Conservation (phyloP, 2,113 vertebrate genomes). For the Myotis lucifugus region DNA sequence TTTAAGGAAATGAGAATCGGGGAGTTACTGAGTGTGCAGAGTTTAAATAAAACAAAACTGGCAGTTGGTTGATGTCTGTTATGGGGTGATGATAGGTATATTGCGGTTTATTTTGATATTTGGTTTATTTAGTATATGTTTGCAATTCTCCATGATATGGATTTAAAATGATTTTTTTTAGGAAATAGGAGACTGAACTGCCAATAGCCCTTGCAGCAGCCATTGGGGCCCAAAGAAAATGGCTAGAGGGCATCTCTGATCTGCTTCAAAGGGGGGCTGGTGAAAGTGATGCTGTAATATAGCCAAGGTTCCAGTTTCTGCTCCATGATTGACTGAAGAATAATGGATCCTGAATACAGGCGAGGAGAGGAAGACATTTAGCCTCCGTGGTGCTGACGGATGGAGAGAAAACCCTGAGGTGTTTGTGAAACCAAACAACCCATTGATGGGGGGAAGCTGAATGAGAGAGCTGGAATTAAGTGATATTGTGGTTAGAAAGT, state of each 20-base stretch:
- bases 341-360: background rate
- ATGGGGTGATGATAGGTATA: background rate
- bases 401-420: background rate
- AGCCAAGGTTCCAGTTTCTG: background rate
- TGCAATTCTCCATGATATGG: background rate
- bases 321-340: background rate
- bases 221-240: background rate
- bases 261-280: background rate
- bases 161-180: background rate
- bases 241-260: background rate
- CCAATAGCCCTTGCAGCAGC: background rate
- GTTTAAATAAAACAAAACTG: background rate
- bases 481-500: background rate
- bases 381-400: background rate
- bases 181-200: background rate
- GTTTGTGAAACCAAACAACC: background rate
- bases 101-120: background rate
- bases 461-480: background rate
- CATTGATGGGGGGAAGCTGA: background rate
- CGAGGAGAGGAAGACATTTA: background rate
- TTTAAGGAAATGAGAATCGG: background rate
- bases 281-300: background rate
- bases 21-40: background rate
- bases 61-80: background rate
- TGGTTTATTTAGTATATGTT: background rate